Base-by-base conservation (phyloP, 2,797 vertebrate genomes). In the Discoglossus pictus region DNA sequence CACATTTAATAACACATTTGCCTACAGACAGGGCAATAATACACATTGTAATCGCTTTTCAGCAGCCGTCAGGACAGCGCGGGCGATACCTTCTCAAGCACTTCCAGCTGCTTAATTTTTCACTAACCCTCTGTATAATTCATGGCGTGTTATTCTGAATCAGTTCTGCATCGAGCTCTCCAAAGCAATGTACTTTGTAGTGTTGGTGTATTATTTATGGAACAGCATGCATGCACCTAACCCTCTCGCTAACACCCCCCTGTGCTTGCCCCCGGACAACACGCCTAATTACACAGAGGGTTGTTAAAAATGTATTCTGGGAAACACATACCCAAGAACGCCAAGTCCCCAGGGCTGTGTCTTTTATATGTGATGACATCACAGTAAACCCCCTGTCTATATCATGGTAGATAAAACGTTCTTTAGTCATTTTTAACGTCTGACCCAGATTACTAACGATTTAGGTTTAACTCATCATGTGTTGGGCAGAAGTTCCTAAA, bases 91-190 rank as follows among this genome's bases (percentile, higher is more conserved):
- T 92, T 95, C 93, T 89, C 86, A 78, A 86, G 79, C 61, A 84
- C 84, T 86, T 93, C 87, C 88, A 90, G 88, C 92, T 89, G 86
- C 89, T 92, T 82, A 91, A 93, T 92, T 88, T 94, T 93, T 92
- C 84, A 93, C 88, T 89, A 92, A 91, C 77, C 89, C 91, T 81
- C 91, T 96, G 82, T 93, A 93, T 94, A 94, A 95, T 97, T 94
- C 89, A 96, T 92, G 82, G 82, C 74, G 80, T 89, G 92, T 91
- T 92, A 91, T 90, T 88, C 88, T 74, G 82, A 86, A 90, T 89
- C 90, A 88, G 90, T 92, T 91, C 86, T 82, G 83, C 76, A 81
- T 84, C 81, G 84, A 82, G 77, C 77, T 86, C 86, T 82, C 77
- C 88, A 86, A 89, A 86, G 85, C 82, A 81, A 82, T 83, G 75